Base-by-base conservation (phyloP, 2,888 invertebrate genomes). In the Parapristionchus giblindavisi region DNA sequence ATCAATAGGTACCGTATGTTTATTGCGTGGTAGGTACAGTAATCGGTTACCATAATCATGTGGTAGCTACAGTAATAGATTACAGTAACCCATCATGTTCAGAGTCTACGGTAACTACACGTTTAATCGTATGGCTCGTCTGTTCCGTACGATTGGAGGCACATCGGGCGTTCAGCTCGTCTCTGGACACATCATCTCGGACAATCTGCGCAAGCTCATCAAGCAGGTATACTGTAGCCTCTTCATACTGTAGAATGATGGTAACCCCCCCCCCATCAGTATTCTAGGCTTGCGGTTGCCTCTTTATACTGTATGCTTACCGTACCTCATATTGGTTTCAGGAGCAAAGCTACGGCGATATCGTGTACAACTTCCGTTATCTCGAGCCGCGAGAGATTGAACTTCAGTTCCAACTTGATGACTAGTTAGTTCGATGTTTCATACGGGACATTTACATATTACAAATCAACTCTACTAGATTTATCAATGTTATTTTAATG, bases 311-410 rank as follows among this genome's bases (percentile, higher is more conserved):
- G 11, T 21, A 11, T 11, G 56, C 14, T 56, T 11, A 56, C 56
- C 8, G 56, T n/a, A 36, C 14, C n/a, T n/a, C n/a, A n/a, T n/a
- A n/a, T n/a, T n/a, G n/a, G 36, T 75, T 71, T 52, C 48, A 79
- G 78, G 58, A 75, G 21, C 60, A 58, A 11, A 77, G 77, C 65
- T 80, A 78, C 66, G 80, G 77, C 21, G 75, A 71, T 63, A 78
- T 82, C 36, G 82, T 82, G 29, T 80, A 79, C 77, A 82, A 82
- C 71, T 82, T 78, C 48, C 78, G 79, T 52, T 79, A 76, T 48
- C 70, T 82, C 4, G 75, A 74, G 1, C 76, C 78, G 2, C 29
- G 77, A 1, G 80, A 82, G 51, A 68, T 78, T 24, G 76, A 75
- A 60, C 75, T 76, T 0, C 77, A 70, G 36, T 70, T 70, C 77